phyloP scores from a whole-genome alignment of 2,113 vertebrate species.

The Kobus ellipsiprymnus region DNA sequence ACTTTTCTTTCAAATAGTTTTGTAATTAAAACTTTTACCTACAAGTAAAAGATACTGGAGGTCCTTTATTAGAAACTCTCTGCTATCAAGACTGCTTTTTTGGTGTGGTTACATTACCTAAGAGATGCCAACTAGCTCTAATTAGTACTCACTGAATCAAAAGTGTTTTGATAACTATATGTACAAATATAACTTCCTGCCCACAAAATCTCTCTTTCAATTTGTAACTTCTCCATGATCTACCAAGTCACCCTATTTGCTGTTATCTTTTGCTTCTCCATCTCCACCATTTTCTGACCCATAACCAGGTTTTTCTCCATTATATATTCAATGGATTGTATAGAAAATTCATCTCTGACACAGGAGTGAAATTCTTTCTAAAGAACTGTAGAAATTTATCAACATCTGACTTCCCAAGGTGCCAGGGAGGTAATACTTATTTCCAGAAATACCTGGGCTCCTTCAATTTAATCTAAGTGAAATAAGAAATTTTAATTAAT shows the following conservation, averaged over 20 bases:
- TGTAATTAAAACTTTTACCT: not conserved
- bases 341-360: not conserved
- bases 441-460: not conserved
- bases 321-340: not conserved
- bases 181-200: not conserved
- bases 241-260: not conserved
- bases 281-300: not conserved
- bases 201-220: not conserved
- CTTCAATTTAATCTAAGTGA: not conserved
- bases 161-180: not conserved
- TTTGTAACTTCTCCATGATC: not conserved
- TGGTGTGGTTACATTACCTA: not conserved
- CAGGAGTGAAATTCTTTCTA: not conserved
- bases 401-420: not conserved
- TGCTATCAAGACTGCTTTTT: not conserved
- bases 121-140: not conserved
- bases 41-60: not conserved
- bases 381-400: not conserved
- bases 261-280: not conserved
- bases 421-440: not conserved
- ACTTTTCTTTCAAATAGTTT: not conserved
- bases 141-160: not conserved
- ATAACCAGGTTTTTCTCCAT: not conserved
- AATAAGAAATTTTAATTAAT: not conserved
- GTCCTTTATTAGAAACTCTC: not conserved